These are phyloP conservation scores for Cyprinella venusta DNA, from an alignment of 2,797 vertebrate species.

Conservation along the genomic window DNA sequence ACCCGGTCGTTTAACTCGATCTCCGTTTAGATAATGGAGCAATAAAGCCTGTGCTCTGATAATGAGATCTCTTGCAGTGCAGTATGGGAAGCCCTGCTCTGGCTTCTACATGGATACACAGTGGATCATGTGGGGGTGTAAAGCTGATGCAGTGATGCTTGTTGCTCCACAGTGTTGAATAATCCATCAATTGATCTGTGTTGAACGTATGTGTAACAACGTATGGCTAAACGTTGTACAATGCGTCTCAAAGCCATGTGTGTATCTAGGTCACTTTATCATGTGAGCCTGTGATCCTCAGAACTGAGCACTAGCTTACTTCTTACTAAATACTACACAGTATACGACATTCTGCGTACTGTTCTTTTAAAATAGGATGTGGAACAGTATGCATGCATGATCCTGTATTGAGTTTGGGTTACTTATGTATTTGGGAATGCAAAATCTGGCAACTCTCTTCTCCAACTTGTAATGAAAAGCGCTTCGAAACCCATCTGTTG, in stretches of 20 bases:
- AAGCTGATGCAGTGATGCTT: not conserved
- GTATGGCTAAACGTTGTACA: not conserved
- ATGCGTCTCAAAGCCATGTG: not conserved
- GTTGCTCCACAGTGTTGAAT: not conserved
- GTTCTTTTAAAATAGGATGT: not conserved
- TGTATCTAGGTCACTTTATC: conserved; percentile 21
- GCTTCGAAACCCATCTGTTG: too few species aligned
- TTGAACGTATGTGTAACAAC: not conserved
- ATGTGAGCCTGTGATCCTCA: not conserved
- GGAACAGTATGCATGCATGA: not conserved
- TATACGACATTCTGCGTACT: not conserved
- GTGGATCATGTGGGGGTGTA: conserved; percentile 4
- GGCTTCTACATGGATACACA: not conserved
- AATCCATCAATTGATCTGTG: conserved; percentile 9
- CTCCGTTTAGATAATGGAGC: not conserved
- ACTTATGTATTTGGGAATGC: too few species aligned
- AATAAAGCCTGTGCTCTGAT: not conserved
- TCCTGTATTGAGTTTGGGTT: not conserved
- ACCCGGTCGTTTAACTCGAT: not conserved
- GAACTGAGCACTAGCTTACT: not conserved
- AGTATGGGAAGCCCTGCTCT: not conserved
- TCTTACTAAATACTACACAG: not conserved
- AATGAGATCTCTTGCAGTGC: conserved; percentile 10
- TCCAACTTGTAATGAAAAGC: not conserved
- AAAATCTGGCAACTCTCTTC: not conserved